These are phyloP conservation scores for Helarctos malayanus DNA, from an alignment of 2,797 vertebrate species.

Conservation along the genomic window DNA sequence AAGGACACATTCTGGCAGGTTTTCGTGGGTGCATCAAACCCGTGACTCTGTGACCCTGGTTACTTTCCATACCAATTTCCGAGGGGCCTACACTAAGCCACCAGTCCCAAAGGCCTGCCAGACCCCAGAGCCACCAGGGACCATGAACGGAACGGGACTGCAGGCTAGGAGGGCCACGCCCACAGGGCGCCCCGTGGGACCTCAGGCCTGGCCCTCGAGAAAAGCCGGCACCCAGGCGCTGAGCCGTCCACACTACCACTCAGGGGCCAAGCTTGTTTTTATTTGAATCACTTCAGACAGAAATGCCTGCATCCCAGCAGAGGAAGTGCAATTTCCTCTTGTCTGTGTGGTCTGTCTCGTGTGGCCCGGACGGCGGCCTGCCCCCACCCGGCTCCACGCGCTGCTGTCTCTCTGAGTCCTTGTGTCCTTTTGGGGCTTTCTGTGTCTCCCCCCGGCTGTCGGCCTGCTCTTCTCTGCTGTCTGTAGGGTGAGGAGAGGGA, in stretches of 20 bases:
- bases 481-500: neutral
- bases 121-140: neutral
- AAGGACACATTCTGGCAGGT: neutral
- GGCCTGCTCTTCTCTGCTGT: neutral
- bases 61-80: neutral
- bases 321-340: neutral
- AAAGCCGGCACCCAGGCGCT: neutral
- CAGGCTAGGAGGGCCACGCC: no score
- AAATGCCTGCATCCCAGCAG: neutral
- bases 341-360: no score
- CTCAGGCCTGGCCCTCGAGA: neutral
- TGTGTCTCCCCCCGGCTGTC: neutral
- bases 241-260: neutral
- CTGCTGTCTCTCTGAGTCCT: accelerated
- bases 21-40: accelerated
- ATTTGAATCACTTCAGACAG: neutral
- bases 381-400: accelerated
- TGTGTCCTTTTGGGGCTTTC: neutral
- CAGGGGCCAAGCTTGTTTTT: neutral
- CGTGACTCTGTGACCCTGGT: neutral
- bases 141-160: accelerated
- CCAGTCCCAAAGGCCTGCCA: neutral
- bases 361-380: neutral
- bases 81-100: neutral
- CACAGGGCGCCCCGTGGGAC: neutral